These are phyloP conservation scores for Troides aeacus DNA, from an alignment of 2,888 invertebrate species.

Conservation along the genomic window DNA sequence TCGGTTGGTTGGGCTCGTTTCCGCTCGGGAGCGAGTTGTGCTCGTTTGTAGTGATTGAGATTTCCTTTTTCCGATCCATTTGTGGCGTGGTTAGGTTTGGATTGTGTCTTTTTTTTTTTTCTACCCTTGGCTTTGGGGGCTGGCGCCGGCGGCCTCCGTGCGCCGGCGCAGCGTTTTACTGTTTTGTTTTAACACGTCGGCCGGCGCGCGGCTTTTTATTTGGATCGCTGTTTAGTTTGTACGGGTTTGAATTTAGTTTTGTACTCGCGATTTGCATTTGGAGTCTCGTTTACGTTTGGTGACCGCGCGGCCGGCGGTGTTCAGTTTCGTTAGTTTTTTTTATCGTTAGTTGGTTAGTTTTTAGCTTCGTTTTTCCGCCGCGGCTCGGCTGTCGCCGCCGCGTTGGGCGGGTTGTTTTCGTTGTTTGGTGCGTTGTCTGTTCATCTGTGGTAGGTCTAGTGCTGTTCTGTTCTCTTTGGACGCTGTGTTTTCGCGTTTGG, in stretches of 20 bases:
- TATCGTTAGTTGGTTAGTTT: constrained; percentile 56
- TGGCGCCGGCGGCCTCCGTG: constrained; percentile 8
- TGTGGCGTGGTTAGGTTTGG: constrained; percentile 47
- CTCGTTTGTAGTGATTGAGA: constrained; percentile 26
- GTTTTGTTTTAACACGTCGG: constrained; percentile 21
- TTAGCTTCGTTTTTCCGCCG: constrained; percentile 60
- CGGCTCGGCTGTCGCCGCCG: constrained; percentile 55
- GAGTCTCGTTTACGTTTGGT: constrained; percentile 47
- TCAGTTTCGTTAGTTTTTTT: constrained; percentile 37
- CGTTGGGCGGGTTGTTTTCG: constrained; percentile 47
- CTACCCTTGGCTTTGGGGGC: no score
- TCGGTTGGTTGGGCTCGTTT: constrained; percentile 36
- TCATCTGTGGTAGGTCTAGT: constrained; percentile 47
- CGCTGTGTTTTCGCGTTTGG: constrained; percentile 64
- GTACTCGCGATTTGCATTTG: constrained; percentile 61
- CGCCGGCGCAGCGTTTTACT: constrained; percentile 1
- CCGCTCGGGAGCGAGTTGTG: constrained; percentile 36
- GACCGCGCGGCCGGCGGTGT: constrained; percentile 52
- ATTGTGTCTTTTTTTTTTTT: constrained; percentile 39
- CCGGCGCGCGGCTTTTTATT: constrained; percentile 55
- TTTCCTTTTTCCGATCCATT: constrained; percentile 29
- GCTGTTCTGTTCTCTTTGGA: constrained; percentile 51
- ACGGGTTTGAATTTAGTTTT: constrained; percentile 47
- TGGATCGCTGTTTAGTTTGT: constrained; percentile 49
- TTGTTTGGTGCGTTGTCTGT: constrained; percentile 57